Evolutionary conservation across 2,888 invertebrate genomes (phyloP), one percentile per base, ranked within the genome.

Genomic region (Mesorhabditis sp.): DNA sequence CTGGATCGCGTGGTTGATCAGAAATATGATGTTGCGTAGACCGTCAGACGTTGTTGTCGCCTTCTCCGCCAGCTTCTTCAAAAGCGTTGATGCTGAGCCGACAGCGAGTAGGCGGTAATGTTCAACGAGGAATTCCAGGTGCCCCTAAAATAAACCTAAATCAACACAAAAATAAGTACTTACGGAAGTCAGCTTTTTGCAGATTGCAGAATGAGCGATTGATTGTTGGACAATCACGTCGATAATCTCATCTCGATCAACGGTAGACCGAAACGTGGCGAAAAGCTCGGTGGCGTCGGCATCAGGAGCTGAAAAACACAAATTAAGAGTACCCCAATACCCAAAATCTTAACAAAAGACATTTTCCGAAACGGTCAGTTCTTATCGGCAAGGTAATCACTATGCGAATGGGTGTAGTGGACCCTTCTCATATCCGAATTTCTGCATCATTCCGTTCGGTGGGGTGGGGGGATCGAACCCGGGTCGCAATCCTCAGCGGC

Each of bases 21-120:
- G 58, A 50, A 13, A 50, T 13, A n/a, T 13, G 58, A 50, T n/a
- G n/a, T 50, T 50, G 7, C 58, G 7, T 28, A 28, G 28, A 28
- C 28, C 28, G 28, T 28, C 28, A 28, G 28, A 28, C 58, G 58
- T 50, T 50, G 58, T 13, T 13, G 10, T 50, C 58, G 7, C 58
- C 10, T 50, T n/a, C 7, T 50, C n/a, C 58, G 7, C n/a, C 58
- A 50, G 58, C 58, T 50, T 50, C 58, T 50, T n/a, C 7, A 50
- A 13, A 10, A 50, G n/a, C n/a, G 7, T n/a, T 10, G 10, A 50
- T n/a, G 58, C 58, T n/a, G 58, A 13, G 10, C n/a, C 10, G n/a
- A n/a, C 58, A 50, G 10, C 58, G n/a, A 50, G 7, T n/a, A n/a
- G n/a, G 58, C 58, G 58, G n/a, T 50, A 50, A 50, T 50, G 58